phyloP scores from a whole-genome alignment of 2,888 invertebrate species.

The Entomobrya proxima region DNA sequence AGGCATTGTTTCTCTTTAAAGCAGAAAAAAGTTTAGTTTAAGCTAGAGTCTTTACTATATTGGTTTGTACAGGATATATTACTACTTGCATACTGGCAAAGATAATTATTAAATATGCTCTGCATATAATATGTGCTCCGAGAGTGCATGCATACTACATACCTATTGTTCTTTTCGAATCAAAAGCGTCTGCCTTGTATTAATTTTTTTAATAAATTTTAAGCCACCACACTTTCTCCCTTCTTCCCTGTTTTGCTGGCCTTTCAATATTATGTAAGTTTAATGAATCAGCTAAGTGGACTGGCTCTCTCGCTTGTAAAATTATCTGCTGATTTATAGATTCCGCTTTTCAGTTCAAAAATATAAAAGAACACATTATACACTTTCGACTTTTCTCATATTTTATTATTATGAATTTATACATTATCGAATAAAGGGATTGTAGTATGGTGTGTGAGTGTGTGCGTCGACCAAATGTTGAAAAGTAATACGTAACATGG shows the following conservation, averaged over 20 bases:
- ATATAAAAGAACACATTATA: conserved; percentile 28
- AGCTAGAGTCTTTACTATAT: no score
- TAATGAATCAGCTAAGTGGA: conserved; percentile 52
- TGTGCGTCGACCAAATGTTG: neutral
- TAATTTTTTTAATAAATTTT: neutral
- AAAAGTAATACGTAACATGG: neutral
- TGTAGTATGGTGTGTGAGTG: neutral
- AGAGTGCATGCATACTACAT: neutral
- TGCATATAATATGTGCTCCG: neutral
- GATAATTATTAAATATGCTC: conserved; percentile 51
- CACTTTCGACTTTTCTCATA: neutral
- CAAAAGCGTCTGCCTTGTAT: neutral
- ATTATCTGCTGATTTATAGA: conserved; percentile 49
- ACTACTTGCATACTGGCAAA: neutral
- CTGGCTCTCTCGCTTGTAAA: conserved; percentile 46
- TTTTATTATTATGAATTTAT: conserved; percentile 43
- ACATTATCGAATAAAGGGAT: conserved; percentile 33
- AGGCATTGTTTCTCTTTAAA: no score
- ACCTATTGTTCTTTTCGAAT: neutral
- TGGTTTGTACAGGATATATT: conserved; percentile 7
- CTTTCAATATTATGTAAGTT: conserved; percentile 46
- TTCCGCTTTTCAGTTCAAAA: conserved; percentile 36
- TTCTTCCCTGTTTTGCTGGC: neutral
- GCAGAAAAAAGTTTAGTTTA: no score
- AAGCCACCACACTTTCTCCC: neutral